Base-by-base conservation (phyloP, 1,140 invertebrate genomes). In the Aleiodes sp. region DNA sequence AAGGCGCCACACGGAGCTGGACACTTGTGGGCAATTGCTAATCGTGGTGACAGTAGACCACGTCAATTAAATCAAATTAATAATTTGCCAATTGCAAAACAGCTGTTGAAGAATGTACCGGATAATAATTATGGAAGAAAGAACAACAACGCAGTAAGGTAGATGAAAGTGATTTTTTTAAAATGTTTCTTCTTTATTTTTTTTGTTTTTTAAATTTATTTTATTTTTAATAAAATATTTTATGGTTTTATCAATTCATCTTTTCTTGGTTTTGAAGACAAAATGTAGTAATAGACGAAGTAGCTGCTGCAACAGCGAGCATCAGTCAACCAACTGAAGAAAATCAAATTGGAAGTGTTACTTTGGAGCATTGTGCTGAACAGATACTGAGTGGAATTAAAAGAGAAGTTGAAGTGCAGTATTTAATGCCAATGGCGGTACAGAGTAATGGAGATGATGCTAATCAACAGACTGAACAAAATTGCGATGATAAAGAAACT, bases 1-100 rank as follows among this genome's bases (percentile, higher is more conserved):
- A 93, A 95, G 76, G 93, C 94, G 0, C 88, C 92, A 0, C 92
- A 94, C 66, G 94, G 94, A 8, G 93, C 94, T 1, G 94, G 94
- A 12, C 94, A 96, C 81, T 87, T 95, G 14, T 96, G 94, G 94
- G 93, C 92, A 0, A 90, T 96, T 19, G 91, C 91, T 2, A 90
- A 90, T 79, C 87, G 88, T 8, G 88, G 89, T 68, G 86, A 87
- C 71, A 85, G 74, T 8, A 86, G 83, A 76, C 82, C 85, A 37
- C 81, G 82, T 9, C 80, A 80, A 43, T 65, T 72, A 14, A 73
- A 74, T 67, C 64, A 33, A 33, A 52, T 59, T 4, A 52, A n/a
- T 33, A 12, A 60, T 14, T 14, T 21, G 2, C 41, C 80, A 4
- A 71, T 71, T 0, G 75, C 72, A 21, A 70, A 73, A 37, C 75